Evolutionary conservation across 2,888 invertebrate species (phyloP).

Genomic region (Torymus aiolomorphi): DNA sequence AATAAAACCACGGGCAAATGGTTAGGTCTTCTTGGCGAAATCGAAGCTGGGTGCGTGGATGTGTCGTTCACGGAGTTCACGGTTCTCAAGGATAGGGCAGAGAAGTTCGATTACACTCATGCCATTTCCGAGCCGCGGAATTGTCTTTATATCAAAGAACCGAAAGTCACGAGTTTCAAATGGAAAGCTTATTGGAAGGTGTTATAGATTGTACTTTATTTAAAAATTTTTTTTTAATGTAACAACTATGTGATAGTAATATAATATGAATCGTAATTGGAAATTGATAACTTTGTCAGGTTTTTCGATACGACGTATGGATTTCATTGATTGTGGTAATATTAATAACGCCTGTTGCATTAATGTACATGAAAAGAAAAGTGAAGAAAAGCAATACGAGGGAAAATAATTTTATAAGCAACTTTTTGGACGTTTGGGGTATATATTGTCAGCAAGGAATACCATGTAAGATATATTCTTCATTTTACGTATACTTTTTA

Average conservation of each 20-base stretch:
- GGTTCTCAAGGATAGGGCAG: background rate
- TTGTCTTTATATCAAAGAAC: background rate
- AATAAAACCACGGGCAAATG: background rate
- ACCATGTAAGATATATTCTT: conserved; percentile 7
- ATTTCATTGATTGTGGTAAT: background rate
- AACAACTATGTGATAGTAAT: too few relatives aligned
- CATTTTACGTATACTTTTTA: background rate
- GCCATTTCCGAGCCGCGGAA: background rate
- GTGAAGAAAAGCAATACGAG: background rate
- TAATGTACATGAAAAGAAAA: background rate
- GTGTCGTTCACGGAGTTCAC: background rate
- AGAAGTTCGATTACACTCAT: conserved; percentile 1
- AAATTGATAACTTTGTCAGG: background rate
- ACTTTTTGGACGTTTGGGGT: background rate
- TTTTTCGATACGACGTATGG: background rate
- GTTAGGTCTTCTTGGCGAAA: conserved; percentile 9
- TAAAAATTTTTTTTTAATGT: background rate
- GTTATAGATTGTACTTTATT: background rate
- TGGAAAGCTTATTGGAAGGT: conserved; percentile 13
- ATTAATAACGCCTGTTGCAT: too few relatives aligned
- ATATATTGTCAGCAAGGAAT: conserved; percentile 32
- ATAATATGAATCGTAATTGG: background rate
- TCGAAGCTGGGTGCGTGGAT: background rate
- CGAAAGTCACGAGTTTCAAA: background rate
- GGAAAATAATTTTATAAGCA: background rate